Base-by-base conservation (phyloP, 2,888 invertebrate species). In the Bugulina stolonifera region DNA sequence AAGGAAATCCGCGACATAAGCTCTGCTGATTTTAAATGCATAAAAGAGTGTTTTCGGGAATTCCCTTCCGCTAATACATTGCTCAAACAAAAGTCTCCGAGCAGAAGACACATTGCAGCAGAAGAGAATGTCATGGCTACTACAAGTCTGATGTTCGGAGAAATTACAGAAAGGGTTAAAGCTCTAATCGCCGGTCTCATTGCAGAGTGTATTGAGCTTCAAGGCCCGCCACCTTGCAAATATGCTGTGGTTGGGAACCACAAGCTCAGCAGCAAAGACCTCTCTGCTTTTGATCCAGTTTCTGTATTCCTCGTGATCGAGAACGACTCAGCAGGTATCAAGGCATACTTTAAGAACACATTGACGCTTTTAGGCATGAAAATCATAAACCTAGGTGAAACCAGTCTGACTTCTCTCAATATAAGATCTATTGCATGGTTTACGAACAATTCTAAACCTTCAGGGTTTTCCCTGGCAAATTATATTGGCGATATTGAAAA, bases 51-150 rank as follows among this genome's bases (percentile, higher is more conserved):
- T 32, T 64, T 64, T 5, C 29, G 64, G n/a, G 64, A 64, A n/a
- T 64, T 64, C n/a, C 64, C 64, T 10, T 64, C 64, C 3, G 64
- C 29, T 10, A 22, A 64, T 10, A 64, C 64, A 14, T 64, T 64
- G 64, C 64, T 64, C 25, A 64, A 64, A 64, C 64, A 64, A 32
- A 64, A 64, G 32, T 27, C 64, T 25, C 64, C 64, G 5, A 64
- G 64, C 64, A 64, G 27, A 27, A 2, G 64, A 32, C 64, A 64
- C n/a, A 64, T 64, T 10, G 64, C 64, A 14, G 64, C 64, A 5
- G 64, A 64, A 34, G 64, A 64, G 27, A 64, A 64, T 32, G n/a
- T 64, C 32, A 64, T 64, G 64, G 64, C 64, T 2, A 64, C 64
- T 32, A 32, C 64, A 2, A 64, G 64, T 34, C 32, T 64, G 32